These are phyloP conservation scores for Oscheius sp. DNA, from an alignment of 2,888 invertebrate species.

Conservation along the genomic window DNA sequence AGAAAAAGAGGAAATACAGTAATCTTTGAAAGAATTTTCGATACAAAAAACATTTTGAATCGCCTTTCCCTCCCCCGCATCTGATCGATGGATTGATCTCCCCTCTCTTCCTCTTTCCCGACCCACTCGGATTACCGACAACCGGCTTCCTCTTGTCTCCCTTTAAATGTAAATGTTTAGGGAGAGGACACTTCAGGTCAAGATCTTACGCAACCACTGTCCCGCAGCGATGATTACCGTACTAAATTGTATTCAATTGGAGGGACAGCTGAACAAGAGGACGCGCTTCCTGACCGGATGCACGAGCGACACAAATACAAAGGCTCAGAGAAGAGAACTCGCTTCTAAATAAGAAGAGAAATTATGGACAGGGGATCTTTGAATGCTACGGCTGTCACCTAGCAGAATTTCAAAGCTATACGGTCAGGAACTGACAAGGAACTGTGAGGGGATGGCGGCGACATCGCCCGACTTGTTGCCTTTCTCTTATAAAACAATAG, in stretches of 20 bases:
- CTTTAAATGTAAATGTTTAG: neutral
- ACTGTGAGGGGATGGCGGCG: no score
- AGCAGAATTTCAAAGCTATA: no score
- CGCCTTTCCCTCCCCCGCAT: neutral
- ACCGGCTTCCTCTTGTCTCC: slow-evolving; percentile 1
- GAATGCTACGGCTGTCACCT: no score
- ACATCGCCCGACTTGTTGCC: no score
- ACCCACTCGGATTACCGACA: slow-evolving; percentile 7
- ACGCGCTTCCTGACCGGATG: neutral
- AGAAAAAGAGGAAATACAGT: neutral
- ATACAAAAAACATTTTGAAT: no score
- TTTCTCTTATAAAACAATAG: no score
- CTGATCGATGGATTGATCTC: neutral
- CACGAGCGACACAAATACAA: no score
- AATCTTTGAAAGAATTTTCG: no score
- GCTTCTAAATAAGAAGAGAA: no score
- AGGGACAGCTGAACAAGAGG: slow-evolving; percentile 1
- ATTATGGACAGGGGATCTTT: no score
- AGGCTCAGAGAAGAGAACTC: no score
- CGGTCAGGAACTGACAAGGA: no score
- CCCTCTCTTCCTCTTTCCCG: neutral
- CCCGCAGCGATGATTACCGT: slow-evolving; percentile 23
- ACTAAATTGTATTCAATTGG: slow-evolving; percentile 2
- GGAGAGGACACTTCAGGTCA: slow-evolving; percentile 4
- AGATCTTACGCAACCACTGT: slow-evolving; percentile 7